Conservation (phyloP, 2,113 vertebrate genomes). For the Piprites chloris region DNA sequence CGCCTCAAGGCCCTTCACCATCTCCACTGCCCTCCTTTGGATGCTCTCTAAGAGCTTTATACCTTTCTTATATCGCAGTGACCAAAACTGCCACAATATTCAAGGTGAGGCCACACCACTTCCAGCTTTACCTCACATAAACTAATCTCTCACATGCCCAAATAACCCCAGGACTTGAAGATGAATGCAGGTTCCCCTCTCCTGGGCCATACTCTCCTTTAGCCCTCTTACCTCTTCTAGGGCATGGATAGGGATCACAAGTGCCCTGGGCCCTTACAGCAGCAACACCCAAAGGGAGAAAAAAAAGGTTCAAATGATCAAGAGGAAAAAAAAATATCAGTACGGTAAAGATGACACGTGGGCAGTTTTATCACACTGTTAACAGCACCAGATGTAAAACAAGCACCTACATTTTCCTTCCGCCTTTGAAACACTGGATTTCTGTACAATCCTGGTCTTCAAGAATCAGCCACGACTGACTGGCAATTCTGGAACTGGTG, state of each 20-base stretch:
- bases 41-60: neutral
- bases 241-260: fast-evolving
- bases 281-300: neutral
- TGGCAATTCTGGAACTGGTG: neutral
- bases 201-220: neutral
- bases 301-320: neutral
- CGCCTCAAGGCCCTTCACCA: neutral
- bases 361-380: neutral
- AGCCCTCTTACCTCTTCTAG: neutral
- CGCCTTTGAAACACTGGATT: neutral
- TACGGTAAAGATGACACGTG: neutral
- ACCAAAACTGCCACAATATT: neutral
- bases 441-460: neutral
- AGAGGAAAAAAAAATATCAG: neutral
- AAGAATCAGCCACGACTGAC: neutral
- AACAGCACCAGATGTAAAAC: neutral
- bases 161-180: neutral
- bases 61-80: neutral
- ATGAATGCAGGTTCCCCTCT: neutral
- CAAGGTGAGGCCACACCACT: neutral
- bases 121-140: neutral
- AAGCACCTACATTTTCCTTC: fast-evolving
- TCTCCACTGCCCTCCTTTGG: neutral
- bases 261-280: neutral
- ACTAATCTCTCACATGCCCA: fast-evolving